Evolutionary conservation across 1,140 invertebrate genomes (phyloP), one percentile per base, ranked within the genome.

Genomic region (Heliothis virescens): DNA sequence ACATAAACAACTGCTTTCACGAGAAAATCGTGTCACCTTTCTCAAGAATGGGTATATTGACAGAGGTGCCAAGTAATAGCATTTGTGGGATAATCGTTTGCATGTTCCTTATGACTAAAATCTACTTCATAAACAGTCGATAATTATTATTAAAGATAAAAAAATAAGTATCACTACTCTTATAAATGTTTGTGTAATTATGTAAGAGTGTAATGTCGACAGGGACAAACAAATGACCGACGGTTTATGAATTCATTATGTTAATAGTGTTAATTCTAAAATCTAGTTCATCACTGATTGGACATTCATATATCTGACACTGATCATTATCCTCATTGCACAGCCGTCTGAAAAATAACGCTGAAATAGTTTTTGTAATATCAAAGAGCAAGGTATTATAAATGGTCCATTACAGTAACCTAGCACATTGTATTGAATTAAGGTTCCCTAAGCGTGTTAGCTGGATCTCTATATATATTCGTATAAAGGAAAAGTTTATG

Each of bases 281-380:
- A 62, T 91, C 92, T 93, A 91, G 81, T 82, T 89, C 84, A 91
- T 91, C 90, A 92, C 89, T 92, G 90, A 85, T 88, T 91, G 86
- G 88, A 92, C 93, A 94, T 94, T 93, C 93, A 94, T 93, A 94
- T 90, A 87, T 94, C 90, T 89, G 92, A 92, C 91, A 94, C 83
- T 89, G 88, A 93, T 85, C 86, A 90, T 81, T 89, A 89, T 92
- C 91, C 91, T 92, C 91, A 91, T 93, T 89, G 90, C 92, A 94
- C 93, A 94, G 93, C 93, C 93, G 86, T 94, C 92, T 92, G 92
- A 89, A 94, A 93, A 91, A 86, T 90, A 90, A 89, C 88, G 91
- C 92, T 88, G 86, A 88, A 82, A 87, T 87, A 94, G 93, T 92
- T 91, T 87, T 94, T 94, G 93, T 94, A 94, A 94, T 94, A 94